A percentile compares a stretch with the other conserved stretches of the same genome.
phyloP scores from a whole-genome alignment of 2,113 vertebrate species.

The Fregetta grallaria region DNA sequence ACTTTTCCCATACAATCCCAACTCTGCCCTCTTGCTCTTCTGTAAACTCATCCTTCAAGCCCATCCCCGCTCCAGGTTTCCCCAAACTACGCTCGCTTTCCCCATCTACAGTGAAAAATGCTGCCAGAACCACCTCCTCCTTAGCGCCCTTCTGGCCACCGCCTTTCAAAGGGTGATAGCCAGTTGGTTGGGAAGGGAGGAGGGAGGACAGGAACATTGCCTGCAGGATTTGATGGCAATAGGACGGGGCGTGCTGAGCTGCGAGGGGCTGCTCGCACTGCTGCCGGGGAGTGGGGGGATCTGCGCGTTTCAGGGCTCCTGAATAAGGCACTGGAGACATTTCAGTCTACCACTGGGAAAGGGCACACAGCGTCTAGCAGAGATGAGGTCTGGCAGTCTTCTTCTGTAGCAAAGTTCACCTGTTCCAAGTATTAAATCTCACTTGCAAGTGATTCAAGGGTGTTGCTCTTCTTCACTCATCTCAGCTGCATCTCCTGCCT shows the following conservation, averaged over 20 bases:
- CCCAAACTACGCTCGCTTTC: background rate
- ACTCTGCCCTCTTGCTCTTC: background rate
- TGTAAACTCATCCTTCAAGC: background rate
- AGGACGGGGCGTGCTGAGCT: accelerated
- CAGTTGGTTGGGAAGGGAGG: background rate
- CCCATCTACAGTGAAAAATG: background rate
- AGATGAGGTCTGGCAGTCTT: background rate
- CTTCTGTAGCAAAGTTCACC: background rate
- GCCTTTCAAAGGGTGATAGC: background rate
- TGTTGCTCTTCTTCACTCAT: background rate
- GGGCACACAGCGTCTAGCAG: background rate
- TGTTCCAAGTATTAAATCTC: background rate
- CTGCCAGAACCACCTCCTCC: background rate
- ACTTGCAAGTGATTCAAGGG: background rate
- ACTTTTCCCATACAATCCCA: background rate
- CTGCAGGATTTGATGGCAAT: background rate
- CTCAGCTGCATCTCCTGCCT: background rate
- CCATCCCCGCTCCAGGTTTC: background rate
- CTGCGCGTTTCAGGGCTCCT: background rate
- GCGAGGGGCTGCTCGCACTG: background rate
- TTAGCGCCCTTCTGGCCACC: background rate
- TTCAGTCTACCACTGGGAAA: background rate
- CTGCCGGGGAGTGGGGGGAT: background rate
- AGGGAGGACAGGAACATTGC: accelerated
- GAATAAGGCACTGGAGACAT: background rate